Evolutionary conservation across 2,888 invertebrate genomes (phyloP), one percentile per base, ranked within the genome.

Genomic region (Erpobdella octoculata): DNA sequence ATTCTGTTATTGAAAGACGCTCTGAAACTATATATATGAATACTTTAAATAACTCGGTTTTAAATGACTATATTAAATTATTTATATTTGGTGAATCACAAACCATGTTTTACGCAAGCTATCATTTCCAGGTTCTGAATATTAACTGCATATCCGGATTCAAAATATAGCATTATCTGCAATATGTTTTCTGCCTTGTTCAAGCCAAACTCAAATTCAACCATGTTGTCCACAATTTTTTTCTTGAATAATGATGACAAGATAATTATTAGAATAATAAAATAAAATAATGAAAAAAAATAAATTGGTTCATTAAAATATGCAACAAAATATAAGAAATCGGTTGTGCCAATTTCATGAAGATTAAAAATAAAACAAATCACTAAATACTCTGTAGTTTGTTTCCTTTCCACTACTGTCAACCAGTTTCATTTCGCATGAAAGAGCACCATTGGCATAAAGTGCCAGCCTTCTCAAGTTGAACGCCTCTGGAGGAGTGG

Each of bases 81-180:
- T 9, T 6, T 21, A 25, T 3, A n/a, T 53, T n/a, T 53, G 28
- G 5, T 53, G 5, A 53, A 12, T 62, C 46, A 12, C 46, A 12
- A n/a, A 65, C 65, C 21, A 37, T n/a, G 37, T 35, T 21, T 21
- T 15, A 67, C 46, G 18, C 67, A 67, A 1, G 67, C 67, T 15
- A 67, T 8, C 46, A 67, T 31, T 46, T 67, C 67, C 8, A 67
- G 18, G 28, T 67, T 67, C 31, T 67, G 67, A 12, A 67, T 28
- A 28, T 67, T 67, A 5, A 46, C 67, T 2, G 67, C 67, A 41
- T 67, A 67, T 21, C 67, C 67, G 15, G 67, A 67, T 37, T 67
- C 67, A 37, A 67, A 67, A 33, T 41, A 67, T 18, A 67, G 46
- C 67, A 67, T 28, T 21, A 67, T 38, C 33, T 67, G 67, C 46